These are phyloP conservation scores for Gobio gobio DNA, from an alignment of 2,113 vertebrate species.

Conservation along the genomic window DNA sequence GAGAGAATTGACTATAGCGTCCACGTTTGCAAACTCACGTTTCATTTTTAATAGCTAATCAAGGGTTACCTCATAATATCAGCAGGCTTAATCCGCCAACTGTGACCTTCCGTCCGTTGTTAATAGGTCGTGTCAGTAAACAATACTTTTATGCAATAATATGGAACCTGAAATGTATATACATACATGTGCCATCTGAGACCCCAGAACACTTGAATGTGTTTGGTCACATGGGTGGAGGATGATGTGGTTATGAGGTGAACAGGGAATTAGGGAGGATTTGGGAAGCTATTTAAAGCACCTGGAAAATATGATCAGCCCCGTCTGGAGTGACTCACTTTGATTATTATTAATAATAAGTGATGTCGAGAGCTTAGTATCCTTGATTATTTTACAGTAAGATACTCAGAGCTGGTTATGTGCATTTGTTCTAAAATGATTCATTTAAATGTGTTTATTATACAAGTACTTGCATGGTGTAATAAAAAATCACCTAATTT, in stretches of 20 bases:
- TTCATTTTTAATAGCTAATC: conserved; percentile 27
- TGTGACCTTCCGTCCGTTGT: conserved; percentile 59
- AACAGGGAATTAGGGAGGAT: background rate
- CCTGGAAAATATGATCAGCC: conserved; percentile 10
- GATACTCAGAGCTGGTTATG: background rate
- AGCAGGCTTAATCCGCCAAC: conserved; percentile 22
- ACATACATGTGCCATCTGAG: conserved; percentile 41
- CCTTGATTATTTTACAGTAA: background rate
- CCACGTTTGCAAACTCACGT: conserved; percentile 16
- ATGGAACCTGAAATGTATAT: conserved; percentile 34
- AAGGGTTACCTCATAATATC: background rate
- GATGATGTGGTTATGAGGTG: conserved; percentile 7
- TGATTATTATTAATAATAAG: background rate
- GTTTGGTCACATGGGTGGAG: conserved; percentile 3
- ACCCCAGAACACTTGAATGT: conserved; percentile 32
- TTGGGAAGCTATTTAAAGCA: conserved; percentile 31
- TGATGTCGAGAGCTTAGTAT: background rate
- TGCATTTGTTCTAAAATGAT: background rate
- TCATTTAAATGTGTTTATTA: background rate
- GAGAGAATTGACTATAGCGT: conserved; percentile 24
- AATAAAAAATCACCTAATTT: background rate
- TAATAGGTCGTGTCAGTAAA: conserved; percentile 55
- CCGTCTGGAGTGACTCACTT: conserved; percentile 56
- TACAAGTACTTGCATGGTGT: background rate
- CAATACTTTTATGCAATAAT: conserved; percentile 47